Evolutionary conservation across 2,888 invertebrate genomes (phyloP), one percentile per base, ranked within the genome.

Genomic region (Agapetus fuscipes): DNA sequence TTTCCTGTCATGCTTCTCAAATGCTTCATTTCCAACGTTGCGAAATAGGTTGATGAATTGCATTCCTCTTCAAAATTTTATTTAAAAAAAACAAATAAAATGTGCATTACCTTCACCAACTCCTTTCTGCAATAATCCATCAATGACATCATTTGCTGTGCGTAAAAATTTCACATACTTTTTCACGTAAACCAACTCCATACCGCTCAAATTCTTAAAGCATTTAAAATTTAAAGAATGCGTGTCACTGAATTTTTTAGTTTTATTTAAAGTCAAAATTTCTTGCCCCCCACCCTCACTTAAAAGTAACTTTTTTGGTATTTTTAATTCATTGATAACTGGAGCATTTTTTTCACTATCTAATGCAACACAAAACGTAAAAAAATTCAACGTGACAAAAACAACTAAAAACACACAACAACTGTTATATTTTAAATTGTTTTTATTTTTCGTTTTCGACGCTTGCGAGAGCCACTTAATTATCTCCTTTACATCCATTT

Each of bases 401-500:
- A 9, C 20, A 9, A 20, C 20, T 6, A 20, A 20, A 20, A 20
- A 20, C 20, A 6, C 5, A 20, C 5, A 6, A 6, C 9, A 6
- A 9, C 4, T 6, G 4, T 9, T 4, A 4, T 4, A 20, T 20
- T 20, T 20, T 9, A 9, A 20, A 20, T 20, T 20, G 20, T 4
- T 20, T 20, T 20, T 4, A 4, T 4, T 20, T 9, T 20, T 20
- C 5, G 20, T 4, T 20, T 20, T 20, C 5, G 20, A 4, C 5
- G 20, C 37, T 49, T 43, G 47, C 34, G 45, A 48, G 30, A 46
- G 43, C 67, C 68, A 68, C 52, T 64, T 68, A 30, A 69, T 69
- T 24, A 69, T 62, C 46, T 69, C 69, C 54, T 60, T 64, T 50
- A 69, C 54, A 54, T 69, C 69, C 65, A 68, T 67, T 41, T 51